phyloP scores from a whole-genome alignment of 92 coral and sea anemone genomes.

The Porites divaricata region DNA sequence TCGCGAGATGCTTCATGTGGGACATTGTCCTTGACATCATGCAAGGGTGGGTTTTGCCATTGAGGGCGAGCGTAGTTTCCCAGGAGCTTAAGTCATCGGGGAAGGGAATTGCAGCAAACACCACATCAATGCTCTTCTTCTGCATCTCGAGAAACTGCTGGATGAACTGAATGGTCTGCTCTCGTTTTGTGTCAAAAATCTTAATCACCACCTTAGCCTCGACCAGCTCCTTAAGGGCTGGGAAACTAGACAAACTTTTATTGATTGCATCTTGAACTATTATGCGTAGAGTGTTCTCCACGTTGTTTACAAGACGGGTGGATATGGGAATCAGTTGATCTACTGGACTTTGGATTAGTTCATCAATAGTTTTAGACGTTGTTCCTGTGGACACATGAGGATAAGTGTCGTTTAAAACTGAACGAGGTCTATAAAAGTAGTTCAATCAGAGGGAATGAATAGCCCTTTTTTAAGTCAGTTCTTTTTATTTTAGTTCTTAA shows the following conservation, averaged over 20 bases:
- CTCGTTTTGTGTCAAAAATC: slow-evolving; percentile 59
- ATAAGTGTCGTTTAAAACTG: too few relatives aligned
- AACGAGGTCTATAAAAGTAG: neutral
- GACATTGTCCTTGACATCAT: slow-evolving; percentile 23
- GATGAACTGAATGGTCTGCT: slow-evolving; percentile 58
- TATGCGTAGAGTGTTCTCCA: slow-evolving; percentile 54
- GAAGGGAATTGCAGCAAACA: slow-evolving; percentile 56
- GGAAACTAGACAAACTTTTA: slow-evolving; percentile 46
- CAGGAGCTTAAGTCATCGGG: slow-evolving; percentile 49
- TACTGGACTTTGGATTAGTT: slow-evolving; percentile 48
- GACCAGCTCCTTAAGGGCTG: slow-evolving; percentile 53
- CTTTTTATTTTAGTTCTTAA: too few relatives aligned
- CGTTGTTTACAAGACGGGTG: slow-evolving; percentile 45
- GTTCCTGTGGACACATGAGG: too few relatives aligned
- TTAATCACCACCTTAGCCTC: slow-evolving; percentile 51
- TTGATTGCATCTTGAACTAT: slow-evolving; percentile 62
- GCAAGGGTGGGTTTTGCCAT: neutral
- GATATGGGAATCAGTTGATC: slow-evolving; percentile 61
- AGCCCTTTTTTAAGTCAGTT: too few relatives aligned
- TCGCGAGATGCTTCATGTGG: slow-evolving; percentile 46
- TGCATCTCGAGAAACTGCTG: slow-evolving; percentile 76
- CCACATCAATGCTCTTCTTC: slow-evolving; percentile 70
- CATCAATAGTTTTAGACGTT: neutral
- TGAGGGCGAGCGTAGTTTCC: neutral
- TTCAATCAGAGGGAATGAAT: too few relatives aligned